phyloP scores from a whole-genome alignment of 2,888 invertebrate genomes.

The Macrosiphum euphorbiae region DNA sequence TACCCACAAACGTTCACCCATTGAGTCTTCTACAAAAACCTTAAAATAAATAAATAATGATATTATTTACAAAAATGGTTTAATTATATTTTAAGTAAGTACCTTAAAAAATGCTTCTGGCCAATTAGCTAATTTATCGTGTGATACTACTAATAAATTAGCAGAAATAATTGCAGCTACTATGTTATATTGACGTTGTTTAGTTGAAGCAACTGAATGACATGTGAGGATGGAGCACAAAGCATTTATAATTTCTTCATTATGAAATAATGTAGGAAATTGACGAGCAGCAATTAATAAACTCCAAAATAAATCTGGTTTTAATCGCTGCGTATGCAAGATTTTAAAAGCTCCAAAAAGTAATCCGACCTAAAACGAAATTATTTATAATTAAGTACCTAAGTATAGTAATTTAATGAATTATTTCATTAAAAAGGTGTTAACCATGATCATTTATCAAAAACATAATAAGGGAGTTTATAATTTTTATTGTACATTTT shows the following conservation, averaged over 20 bases:
- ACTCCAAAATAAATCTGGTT: conserved; percentile 83
- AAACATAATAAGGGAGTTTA: neutral
- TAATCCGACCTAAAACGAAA: conserved; percentile 75
- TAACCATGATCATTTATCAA: neutral
- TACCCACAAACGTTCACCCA: conserved; percentile 94
- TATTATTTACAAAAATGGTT: neutral
- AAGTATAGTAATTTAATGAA: neutral
- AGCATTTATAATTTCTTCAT: conserved; percentile 82
- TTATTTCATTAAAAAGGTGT: neutral
- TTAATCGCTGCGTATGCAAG: conserved; percentile 82
- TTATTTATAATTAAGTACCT: neutral
- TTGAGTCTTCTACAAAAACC: conserved; percentile 94
- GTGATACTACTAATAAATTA: conserved; percentile 86
- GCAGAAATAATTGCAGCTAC: conserved; percentile 78
- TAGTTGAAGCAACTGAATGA: conserved; percentile 72
- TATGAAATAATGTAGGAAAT: conserved; percentile 81
- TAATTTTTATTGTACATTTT: neutral
- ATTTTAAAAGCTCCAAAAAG: conserved; percentile 90
- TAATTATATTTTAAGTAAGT: conserved; percentile 61
- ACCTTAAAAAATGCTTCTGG: conserved; percentile 93
- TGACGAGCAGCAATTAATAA: conserved; percentile 86
- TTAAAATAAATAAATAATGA: conserved; percentile 70
- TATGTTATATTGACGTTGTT: conserved; percentile 67
- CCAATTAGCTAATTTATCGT: conserved; percentile 87
- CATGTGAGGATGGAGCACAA: conserved; percentile 86